Conservation (phyloP, 2,888 invertebrate genomes). For the Halocaridina rubra region DNA sequence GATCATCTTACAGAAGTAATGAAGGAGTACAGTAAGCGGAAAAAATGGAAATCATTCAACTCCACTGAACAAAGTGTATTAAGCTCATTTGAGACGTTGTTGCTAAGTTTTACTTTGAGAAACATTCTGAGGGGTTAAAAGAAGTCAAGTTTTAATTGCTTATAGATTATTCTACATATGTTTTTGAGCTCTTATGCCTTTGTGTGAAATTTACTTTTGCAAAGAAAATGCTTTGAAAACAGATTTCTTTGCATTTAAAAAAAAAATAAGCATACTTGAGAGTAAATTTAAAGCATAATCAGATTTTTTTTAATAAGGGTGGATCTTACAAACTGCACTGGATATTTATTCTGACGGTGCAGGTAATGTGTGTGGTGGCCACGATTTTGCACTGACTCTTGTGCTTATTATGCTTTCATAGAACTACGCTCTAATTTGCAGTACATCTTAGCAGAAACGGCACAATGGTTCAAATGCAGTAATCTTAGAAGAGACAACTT, state of each 20-base stretch:
- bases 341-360: background rate
- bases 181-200: too few relatives aligned
- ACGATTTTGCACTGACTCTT: too few relatives aligned
- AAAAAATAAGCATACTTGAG: background rate
- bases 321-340: too few relatives aligned
- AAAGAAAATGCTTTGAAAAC: too few relatives aligned
- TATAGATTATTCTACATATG: background rate
- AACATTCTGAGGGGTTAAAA: background rate
- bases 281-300: background rate
- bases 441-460: background rate
- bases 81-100: background rate
- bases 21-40: too few relatives aligned
- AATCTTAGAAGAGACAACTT: too few relatives aligned
- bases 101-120: background rate
- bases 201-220: too few relatives aligned
- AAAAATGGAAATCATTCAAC: too few relatives aligned
- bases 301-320: background rate
- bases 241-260: background rate
- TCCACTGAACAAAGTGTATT: background rate
- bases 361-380: background rate
- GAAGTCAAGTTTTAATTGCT: background rate
- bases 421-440: background rate
- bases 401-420: background rate
- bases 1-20: too few relatives aligned
- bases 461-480: too few relatives aligned